Evolutionary conservation across 2,797 vertebrate species (phyloP).

Genomic region (Lepus oiostolus): DNA sequence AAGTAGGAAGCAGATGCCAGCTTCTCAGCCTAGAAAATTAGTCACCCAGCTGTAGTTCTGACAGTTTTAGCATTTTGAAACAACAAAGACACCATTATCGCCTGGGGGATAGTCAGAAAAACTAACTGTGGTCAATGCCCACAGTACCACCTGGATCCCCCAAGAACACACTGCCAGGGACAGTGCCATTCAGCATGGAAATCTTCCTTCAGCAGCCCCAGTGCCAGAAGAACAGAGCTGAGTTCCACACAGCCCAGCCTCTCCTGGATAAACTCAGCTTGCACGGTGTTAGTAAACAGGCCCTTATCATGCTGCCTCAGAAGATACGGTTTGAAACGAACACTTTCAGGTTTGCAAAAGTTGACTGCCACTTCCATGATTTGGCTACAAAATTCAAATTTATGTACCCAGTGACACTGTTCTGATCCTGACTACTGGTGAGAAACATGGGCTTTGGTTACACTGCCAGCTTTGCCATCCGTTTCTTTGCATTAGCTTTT

Average conservation of each 20-base stretch:
- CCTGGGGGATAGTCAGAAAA: not conserved
- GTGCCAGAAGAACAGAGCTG: not conserved
- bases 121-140: not conserved
- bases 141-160: not conserved
- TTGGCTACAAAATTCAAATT: not conserved
- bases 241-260: not conserved
- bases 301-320: not conserved
- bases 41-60: too few relatives aligned
- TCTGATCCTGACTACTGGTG: not conserved
- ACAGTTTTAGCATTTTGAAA: not conserved
- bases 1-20: not conserved
- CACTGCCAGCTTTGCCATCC: not conserved
- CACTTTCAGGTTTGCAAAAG: not conserved
- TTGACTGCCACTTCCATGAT: not conserved
- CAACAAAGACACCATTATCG: not conserved
- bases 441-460: not conserved
- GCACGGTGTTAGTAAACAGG: not conserved
- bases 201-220: not conserved
- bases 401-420: not conserved
- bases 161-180: not conserved
- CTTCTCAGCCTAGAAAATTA: not conserved
- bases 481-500: not conserved
- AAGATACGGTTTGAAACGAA: not conserved
- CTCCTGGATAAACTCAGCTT: not conserved
- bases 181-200: not conserved